Conservation (phyloP, 2,797 vertebrate genomes). For the Eremophila alpestris region DNA sequence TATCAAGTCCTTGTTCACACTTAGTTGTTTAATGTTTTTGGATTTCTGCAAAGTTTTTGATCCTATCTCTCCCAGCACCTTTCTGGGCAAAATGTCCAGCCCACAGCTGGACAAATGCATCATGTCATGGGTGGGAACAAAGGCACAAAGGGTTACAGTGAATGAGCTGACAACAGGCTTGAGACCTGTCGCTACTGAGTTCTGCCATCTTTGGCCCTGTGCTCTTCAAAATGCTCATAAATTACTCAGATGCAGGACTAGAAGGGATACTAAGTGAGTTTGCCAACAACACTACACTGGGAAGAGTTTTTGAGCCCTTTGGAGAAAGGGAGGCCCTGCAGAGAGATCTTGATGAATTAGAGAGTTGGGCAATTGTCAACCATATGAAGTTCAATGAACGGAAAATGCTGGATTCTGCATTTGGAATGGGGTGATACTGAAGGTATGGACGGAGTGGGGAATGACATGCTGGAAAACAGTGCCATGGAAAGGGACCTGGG, state of each 20-base stretch:
- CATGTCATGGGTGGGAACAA: rapidly evolving
- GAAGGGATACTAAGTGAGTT: background rate
- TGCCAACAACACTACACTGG: rapidly evolving
- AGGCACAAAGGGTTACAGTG: no score
- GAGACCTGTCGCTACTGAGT: no score
- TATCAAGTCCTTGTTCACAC: background rate
- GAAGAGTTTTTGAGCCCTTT: background rate
- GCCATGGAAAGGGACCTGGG: background rate
- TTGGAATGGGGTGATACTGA: no score
- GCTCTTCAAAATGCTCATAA: background rate
- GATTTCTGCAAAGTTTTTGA: background rate
- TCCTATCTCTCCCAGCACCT: background rate
- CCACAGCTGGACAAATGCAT: background rate
- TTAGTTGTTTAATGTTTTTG: background rate
- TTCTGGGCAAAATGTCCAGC: background rate
- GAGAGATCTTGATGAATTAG: background rate
- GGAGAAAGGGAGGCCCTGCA: background rate
- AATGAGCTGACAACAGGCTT: background rate
- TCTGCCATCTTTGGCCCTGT: no score
- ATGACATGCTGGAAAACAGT: background rate
- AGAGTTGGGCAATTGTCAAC: background rate
- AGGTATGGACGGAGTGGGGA: rapidly evolving
- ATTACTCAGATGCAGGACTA: background rate
- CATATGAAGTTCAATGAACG: background rate
- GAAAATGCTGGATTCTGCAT: background rate